Evolutionary conservation across 2,888 invertebrate species (phyloP).

Genomic region (Campaea margaritaria): DNA sequence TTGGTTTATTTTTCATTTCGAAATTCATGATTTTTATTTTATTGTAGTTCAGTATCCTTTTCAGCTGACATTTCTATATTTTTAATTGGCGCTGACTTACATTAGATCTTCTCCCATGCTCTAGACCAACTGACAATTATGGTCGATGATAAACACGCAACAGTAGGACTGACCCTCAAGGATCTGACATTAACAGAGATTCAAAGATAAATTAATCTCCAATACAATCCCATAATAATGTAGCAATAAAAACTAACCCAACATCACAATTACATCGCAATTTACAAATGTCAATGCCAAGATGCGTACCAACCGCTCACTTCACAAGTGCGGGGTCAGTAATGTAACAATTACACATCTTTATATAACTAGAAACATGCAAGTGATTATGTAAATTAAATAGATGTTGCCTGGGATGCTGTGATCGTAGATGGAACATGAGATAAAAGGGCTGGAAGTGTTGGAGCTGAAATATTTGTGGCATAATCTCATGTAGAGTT

Average conservation of each 20-base stretch:
- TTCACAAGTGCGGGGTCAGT: constrained; percentile 25
- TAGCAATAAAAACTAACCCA: constrained; percentile 15
- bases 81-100: too few species aligned
- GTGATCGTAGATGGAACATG: background rate
- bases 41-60: too few species aligned
- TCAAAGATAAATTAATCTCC: too few species aligned
- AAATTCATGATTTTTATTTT: too few species aligned
- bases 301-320: constrained; percentile 37
- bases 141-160: too few species aligned
- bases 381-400: constrained; percentile 13
- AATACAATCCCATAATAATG: constrained; percentile 3
- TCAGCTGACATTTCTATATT: too few species aligned
- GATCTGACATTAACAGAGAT: background rate
- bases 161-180: too few species aligned
- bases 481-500: background rate
- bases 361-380: constrained; percentile 12
- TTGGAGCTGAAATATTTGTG: background rate
- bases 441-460: background rate
- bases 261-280: constrained; percentile 23
- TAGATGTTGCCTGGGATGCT: constrained; percentile 3
- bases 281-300: constrained; percentile 37
- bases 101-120: too few species aligned
- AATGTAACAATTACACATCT: constrained; percentile 16
- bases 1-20: too few species aligned
- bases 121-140: too few species aligned